Base-by-base conservation (phyloP, 2,113 vertebrate species). In the Geococcyx californianus region DNA sequence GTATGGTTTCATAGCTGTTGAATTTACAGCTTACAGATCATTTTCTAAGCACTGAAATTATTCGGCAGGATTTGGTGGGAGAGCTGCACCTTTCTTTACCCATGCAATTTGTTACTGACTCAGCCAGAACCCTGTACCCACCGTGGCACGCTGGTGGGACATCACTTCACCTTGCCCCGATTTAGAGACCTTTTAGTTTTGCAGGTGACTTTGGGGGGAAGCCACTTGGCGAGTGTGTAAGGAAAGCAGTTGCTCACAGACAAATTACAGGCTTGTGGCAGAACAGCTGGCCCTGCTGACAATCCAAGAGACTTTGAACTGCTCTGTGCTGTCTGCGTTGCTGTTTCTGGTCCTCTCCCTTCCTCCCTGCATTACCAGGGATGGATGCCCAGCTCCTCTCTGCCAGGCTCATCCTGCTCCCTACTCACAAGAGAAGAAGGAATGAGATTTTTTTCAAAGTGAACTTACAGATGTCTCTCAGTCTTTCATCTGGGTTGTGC, bases 31-130 rank as follows among this genome's bases (percentile, higher is more conserved):
- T 89, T 70, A 72, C 36, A 84, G 54, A 64, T 89, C 2, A 64
- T 93, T 96, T 96, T 86, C 64, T 92, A 89, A 90, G 54, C 49
- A 84, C 81, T 81, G 60, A 70, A 73, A 78, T 81, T 23, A 84
- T 86, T 92, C 40, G 81, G 80, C 68, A n/a, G 47, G 34, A 59
- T 88, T 88, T 86, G 64, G 18, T 5, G 4, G 68, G 29, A 86
- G 28, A 96, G 17, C 38, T 80, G 52, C 69, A 44, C 38, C 36
- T 77, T 86, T 38, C 42, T 93, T 95, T 92, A 55, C 10, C 42
- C 42, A 12, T 38, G 26, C 19, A 47, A 63, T 88, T 52, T 84
- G 59, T 84, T 79, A 58, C 24, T 66, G 55, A 36, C 40, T 69
- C 28, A 47, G 3, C 67, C 40, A 69, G 45, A 31, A 79, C 26